These are phyloP conservation scores for Lasiurus cinereus DNA, from an alignment of 2,113 vertebrate species.

Conservation along the genomic window DNA sequence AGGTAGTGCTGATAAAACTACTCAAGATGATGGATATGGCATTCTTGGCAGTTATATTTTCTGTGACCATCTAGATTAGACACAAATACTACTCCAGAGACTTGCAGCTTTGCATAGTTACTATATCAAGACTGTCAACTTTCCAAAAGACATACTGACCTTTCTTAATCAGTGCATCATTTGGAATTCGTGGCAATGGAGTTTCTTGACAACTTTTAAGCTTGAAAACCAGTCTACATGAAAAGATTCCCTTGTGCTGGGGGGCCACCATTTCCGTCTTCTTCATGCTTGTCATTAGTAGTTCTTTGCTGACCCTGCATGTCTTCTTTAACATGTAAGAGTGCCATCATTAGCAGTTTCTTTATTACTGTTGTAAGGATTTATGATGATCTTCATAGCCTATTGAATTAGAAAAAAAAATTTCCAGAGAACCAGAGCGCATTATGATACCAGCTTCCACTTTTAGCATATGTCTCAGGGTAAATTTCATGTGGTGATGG, in stretches of 20 bases:
- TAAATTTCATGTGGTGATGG: conserved; percentile 52
- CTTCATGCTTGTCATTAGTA: conserved; percentile 61
- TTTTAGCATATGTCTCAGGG: conserved; percentile 69
- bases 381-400: conserved; percentile 72
- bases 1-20: conserved; percentile 79
- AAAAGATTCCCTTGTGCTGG: conserved; percentile 54
- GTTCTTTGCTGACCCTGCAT: conserved; percentile 77
- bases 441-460: conserved; percentile 60
- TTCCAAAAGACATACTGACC: conserved; percentile 77
- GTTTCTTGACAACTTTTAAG: conserved; percentile 65
- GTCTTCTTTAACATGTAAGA: conserved; percentile 64
- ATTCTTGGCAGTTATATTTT: conserved; percentile 79
- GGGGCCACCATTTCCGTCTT: conserved; percentile 45
- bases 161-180: conserved; percentile 82
- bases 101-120: conserved; percentile 80
- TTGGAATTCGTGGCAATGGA: conserved; percentile 45
- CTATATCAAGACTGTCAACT: conserved; percentile 79
- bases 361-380: conserved; percentile 62
- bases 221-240: conserved; percentile 59
- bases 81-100: conserved; percentile 78
- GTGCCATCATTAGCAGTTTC: conserved; percentile 75
- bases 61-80: conserved; percentile 80
- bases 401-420: conserved; percentile 43
- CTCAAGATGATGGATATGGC: conserved; percentile 77
- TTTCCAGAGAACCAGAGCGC: conserved; percentile 49